phyloP scores from a whole-genome alignment of 2,888 invertebrate species.

The Cryptus armator region DNA sequence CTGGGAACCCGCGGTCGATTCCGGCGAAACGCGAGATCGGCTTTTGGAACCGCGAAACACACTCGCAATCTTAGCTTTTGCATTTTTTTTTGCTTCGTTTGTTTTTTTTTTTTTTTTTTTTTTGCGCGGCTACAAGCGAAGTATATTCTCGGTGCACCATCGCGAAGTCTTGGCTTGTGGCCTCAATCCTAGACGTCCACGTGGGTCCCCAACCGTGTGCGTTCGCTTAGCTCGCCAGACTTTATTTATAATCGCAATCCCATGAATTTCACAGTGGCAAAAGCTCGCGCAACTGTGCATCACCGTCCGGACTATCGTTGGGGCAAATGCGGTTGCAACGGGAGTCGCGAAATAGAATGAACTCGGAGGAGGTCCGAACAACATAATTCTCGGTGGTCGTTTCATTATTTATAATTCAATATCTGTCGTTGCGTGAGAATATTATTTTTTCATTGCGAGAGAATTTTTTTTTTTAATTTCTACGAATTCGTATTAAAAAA shows the following conservation, averaged over 20 bases:
- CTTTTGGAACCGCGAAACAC: constrained; percentile 7
- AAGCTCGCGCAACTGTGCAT: constrained; percentile 18
- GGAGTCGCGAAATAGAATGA: constrained; percentile 48
- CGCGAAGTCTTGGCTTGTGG: constrained; percentile 50
- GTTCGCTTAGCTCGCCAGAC: constrained; percentile 44
- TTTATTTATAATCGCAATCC: constrained; percentile 66
- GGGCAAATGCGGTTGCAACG: constrained; percentile 23
- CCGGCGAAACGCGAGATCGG: constrained; percentile 28
- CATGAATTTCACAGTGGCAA: constrained; percentile 38
- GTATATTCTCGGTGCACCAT: constrained; percentile 54
- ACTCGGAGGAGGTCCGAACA: constrained; percentile 43
- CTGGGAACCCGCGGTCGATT: constrained; percentile 58
- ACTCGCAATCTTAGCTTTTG: constrained; percentile 18
- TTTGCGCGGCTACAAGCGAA: neutral
- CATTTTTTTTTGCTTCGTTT: neutral
- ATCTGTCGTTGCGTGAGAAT: neutral
- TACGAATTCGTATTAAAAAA: no score
- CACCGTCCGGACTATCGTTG: neutral
- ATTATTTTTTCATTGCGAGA: neutral
- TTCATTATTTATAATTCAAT: neutral
- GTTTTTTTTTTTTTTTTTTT: neutral
- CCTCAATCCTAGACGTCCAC: constrained; percentile 54
- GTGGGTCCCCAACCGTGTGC: constrained; percentile 35
- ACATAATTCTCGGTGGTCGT: neutral
- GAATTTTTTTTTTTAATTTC: no score